These are phyloP conservation scores for Hippocampus zosterae DNA, from an alignment of 2,113 vertebrate species.

Conservation along the genomic window DNA sequence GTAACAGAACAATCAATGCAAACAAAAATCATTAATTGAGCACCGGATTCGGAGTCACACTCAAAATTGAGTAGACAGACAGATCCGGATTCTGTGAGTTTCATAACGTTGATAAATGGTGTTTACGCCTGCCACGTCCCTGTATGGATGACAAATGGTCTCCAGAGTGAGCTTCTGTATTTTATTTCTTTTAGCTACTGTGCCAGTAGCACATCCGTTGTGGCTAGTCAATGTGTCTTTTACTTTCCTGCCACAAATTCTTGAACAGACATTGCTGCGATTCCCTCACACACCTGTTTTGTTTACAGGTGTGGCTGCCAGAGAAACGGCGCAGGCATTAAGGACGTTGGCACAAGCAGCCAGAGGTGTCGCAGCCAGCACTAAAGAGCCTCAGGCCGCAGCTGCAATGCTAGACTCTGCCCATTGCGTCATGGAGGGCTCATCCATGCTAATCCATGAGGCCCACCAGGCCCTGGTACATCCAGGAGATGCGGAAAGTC, in stretches of 20 bases:
- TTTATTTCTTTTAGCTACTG: neutral
- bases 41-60: neutral
- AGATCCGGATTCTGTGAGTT: neutral
- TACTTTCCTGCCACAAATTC: neutral
- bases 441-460: constrained; percentile 93
- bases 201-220: neutral
- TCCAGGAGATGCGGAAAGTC: constrained; percentile 92
- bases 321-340: constrained; percentile 94
- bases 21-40: neutral
- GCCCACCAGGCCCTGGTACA: constrained; percentile 91
- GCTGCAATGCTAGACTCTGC: constrained; percentile 94
- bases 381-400: constrained; percentile 80
- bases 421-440: constrained; percentile 96
- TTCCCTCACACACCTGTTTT: neutral
- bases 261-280: neutral
- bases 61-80: neutral
- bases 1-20: neutral
- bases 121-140: neutral
- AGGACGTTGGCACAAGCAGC: constrained; percentile 93
- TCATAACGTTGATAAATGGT: neutral
- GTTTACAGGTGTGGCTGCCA: constrained; percentile 85
- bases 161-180: neutral
- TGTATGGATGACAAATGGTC: neutral
- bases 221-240: neutral
- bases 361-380: constrained; percentile 91